These are phyloP conservation scores for Ceramica pisi DNA, from an alignment of 2,888 invertebrate species.

Conservation along the genomic window DNA sequence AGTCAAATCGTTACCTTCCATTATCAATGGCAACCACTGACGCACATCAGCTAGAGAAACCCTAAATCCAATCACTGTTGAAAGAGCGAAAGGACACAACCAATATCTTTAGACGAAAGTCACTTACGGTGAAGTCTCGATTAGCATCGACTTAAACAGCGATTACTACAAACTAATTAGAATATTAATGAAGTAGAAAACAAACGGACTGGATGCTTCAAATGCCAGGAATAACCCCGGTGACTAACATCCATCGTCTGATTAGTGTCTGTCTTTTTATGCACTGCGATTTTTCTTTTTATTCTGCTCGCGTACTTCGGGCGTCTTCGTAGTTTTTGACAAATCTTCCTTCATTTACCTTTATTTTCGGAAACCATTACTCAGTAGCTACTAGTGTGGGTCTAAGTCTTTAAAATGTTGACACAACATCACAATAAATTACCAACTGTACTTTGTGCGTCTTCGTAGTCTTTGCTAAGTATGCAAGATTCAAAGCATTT, in stretches of 20 bases:
- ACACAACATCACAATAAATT: no score
- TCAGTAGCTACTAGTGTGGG: no score
- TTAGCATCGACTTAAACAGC: slow-evolving; percentile 61
- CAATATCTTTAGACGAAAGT: slow-evolving; percentile 56
- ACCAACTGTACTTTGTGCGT: no score
- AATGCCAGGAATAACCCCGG: slow-evolving; percentile 65
- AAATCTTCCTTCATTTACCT: no score
- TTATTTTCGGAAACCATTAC: no score
- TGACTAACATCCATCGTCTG: slow-evolving; percentile 62
- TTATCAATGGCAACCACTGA: slow-evolving; percentile 16
- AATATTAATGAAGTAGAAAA: slow-evolving; percentile 66
- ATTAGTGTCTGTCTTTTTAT: slow-evolving; percentile 64
- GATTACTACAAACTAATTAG: slow-evolving; percentile 68
- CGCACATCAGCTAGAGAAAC: slow-evolving; percentile 28
- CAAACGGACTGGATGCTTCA: slow-evolving; percentile 55
- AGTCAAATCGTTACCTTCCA: slow-evolving; percentile 2
- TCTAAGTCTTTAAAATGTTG: no score
- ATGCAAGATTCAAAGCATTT: no score
- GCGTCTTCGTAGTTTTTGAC: no score
- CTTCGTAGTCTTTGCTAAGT: slow-evolving; percentile 26
- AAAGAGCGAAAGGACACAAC: slow-evolving; percentile 36
- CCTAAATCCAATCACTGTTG: slow-evolving; percentile 24
- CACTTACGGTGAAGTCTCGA: slow-evolving; percentile 58
- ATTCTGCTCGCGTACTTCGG: slow-evolving; percentile 53
- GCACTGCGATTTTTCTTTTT: slow-evolving; percentile 53